These are phyloP conservation scores for Conus ventricosus DNA, from an alignment of 1,140 invertebrate genomes.

Conservation along the genomic window DNA sequence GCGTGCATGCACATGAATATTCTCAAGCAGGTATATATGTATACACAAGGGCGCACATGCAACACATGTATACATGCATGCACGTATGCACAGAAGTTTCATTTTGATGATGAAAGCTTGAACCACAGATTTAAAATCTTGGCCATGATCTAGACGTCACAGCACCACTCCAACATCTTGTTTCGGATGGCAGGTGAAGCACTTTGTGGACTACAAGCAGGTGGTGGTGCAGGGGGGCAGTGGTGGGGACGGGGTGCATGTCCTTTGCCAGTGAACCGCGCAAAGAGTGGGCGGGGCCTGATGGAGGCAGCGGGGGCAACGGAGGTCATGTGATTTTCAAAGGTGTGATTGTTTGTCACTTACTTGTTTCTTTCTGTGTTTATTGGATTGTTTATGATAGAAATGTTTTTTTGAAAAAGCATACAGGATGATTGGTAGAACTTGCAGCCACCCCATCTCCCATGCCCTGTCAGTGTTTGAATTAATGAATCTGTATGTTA, in stretches of 20 bases:
- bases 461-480: too few relatives aligned
- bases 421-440: neutral
- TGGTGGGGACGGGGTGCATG: constrained; percentile 94
- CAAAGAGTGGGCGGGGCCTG: constrained; percentile 93
- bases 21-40: too few relatives aligned
- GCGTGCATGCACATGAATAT: too few relatives aligned
- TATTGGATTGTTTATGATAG: neutral
- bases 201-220: constrained; percentile 67
- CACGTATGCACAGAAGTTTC: too few relatives aligned
- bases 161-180: neutral
- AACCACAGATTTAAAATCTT: too few relatives aligned
- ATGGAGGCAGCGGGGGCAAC: constrained; percentile 97
- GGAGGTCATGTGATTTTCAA: constrained; percentile 96
- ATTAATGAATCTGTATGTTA: too few relatives aligned
- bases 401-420: neutral
- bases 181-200: constrained; percentile 45
- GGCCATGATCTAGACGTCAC: too few relatives aligned
- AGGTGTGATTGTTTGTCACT: constrained; percentile 75
- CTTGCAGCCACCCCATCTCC: neutral
- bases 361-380: neutral
- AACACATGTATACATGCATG: too few relatives aligned
- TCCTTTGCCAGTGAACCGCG: constrained; percentile 87
- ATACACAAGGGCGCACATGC: too few relatives aligned
- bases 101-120: too few relatives aligned
- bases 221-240: constrained; percentile 84